These are phyloP conservation scores for Motacilla tschutschensis DNA, from an alignment of 2,113 vertebrate genomes.

Conservation along the genomic window DNA sequence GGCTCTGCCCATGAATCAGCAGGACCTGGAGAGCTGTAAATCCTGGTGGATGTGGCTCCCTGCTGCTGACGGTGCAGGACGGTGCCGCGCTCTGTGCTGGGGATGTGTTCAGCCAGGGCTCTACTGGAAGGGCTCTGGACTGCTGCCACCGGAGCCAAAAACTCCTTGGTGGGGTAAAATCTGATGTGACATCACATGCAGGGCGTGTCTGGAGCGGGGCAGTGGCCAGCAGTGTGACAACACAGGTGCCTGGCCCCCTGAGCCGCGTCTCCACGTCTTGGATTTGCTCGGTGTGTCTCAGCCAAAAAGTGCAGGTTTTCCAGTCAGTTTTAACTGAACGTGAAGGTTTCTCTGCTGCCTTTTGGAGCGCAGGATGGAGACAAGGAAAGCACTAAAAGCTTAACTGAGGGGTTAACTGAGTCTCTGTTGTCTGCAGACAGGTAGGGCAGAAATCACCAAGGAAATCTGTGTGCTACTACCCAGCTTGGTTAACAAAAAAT, in stretches of 20 bases:
- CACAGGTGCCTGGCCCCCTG: accelerated
- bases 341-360: neutral
- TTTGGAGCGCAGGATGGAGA: neutral
- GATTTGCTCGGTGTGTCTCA: neutral
- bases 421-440: neutral
- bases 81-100: neutral
- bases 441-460: neutral
- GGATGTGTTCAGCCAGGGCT: neutral
- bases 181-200: neutral
- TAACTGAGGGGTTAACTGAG: neutral
- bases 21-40: neutral
- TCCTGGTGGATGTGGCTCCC: neutral
- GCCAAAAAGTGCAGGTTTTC: neutral
- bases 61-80: conserved; percentile 11
- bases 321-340: neutral
- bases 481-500: neutral
- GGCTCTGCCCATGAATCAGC: conserved; percentile 24
- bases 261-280: neutral
- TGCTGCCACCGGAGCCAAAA: neutral
- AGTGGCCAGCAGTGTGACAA: neutral
- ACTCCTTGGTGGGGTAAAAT: neutral
- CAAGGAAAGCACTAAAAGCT: neutral
- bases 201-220: neutral
- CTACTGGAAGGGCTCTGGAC: neutral
- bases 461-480: neutral